These are phyloP conservation scores for Amyelois transitella DNA, from an alignment of 1,140 invertebrate genomes.

Conservation along the genomic window DNA sequence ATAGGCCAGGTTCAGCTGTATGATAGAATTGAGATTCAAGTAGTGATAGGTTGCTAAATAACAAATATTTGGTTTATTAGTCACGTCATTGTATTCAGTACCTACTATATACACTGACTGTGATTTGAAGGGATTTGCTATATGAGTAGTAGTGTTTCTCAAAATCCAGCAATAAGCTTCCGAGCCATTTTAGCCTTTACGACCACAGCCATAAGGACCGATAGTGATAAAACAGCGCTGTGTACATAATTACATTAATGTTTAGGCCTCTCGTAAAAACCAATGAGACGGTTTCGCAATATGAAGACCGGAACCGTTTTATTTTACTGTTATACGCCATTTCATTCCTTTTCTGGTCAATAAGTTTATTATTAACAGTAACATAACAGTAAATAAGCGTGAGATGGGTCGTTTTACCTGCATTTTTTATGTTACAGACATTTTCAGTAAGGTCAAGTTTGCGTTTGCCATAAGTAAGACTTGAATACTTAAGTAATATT, in stretches of 20 bases:
- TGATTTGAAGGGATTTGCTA: neutral
- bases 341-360: slow-evolving; percentile 25
- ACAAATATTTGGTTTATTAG: no score
- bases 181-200: neutral
- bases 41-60: no score
- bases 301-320: slow-evolving; percentile 34
- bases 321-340: slow-evolving; percentile 42
- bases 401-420: neutral
- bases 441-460: no score
- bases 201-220: neutral
- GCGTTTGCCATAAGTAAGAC: no score
- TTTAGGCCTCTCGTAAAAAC: slow-evolving; percentile 32
- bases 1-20: no score
- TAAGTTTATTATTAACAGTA: slow-evolving; percentile 15
- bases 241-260: slow-evolving; percentile 30
- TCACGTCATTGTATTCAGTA: no score
- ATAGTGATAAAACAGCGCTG: slow-evolving; percentile 4
- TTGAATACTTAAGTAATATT: no score
- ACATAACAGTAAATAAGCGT: neutral
- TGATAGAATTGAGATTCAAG: no score
- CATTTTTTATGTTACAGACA: neutral
- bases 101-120: neutral
- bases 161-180: neutral
- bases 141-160: neutral
- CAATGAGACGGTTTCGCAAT: slow-evolving; percentile 31